phyloP scores from a whole-genome alignment of 1,140 invertebrate genomes.

The Drosophila nigrodunni region DNA sequence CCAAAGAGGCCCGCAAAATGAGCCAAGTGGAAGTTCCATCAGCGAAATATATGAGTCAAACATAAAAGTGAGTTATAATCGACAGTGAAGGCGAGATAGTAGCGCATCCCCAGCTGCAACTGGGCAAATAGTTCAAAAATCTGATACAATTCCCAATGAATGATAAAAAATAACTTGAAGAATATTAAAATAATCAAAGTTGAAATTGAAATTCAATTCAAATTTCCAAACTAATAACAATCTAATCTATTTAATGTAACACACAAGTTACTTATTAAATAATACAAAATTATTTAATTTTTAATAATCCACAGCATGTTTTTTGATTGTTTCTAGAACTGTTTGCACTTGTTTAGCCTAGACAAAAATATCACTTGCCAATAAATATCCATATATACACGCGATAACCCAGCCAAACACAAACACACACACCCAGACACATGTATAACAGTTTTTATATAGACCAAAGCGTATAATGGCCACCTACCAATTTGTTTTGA shows the following conservation, averaged over 20 bases:
- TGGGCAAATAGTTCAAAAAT: conserved; percentile 18
- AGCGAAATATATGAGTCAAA: conserved; percentile 23
- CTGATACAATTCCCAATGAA: conserved; percentile 8
- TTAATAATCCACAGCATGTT: too few relatives aligned
- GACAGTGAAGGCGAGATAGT: conserved; percentile 22
- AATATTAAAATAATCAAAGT: not conserved
- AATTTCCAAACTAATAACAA: too few relatives aligned
- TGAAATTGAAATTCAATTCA: not conserved
- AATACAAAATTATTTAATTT: too few relatives aligned
- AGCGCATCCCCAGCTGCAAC: not conserved
- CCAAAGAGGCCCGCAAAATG: conserved; percentile 22
- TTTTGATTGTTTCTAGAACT: too few relatives aligned
- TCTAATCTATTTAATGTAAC: too few relatives aligned
- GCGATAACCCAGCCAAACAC: conserved; percentile 1
- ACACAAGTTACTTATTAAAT: too few relatives aligned
- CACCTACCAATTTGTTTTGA: conserved; percentile 76
- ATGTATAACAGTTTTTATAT: conserved; percentile 16
- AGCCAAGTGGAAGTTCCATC: conserved; percentile 20
- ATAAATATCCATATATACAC: not conserved
- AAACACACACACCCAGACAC: not conserved
- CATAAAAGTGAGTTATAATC: conserved; percentile 41
- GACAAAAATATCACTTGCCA: not conserved
- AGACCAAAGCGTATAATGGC: conserved; percentile 46
- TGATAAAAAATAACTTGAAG: not conserved
- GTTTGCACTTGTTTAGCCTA: too few relatives aligned